phyloP scores from a whole-genome alignment of 2,113 vertebrate species.

The Sinocyclocheilus maitianheensis region DNA sequence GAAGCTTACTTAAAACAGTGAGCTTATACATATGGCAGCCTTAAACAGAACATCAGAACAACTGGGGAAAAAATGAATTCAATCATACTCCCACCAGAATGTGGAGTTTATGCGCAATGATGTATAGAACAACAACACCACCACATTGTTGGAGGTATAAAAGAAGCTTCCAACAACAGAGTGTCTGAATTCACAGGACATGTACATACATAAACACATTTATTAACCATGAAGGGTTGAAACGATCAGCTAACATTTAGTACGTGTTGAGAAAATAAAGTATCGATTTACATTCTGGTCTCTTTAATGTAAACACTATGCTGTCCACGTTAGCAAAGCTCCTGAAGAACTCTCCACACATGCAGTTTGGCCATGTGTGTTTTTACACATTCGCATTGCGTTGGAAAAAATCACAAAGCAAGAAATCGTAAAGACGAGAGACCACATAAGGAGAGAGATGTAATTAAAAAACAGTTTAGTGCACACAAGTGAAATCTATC shows the following conservation, averaged over 20 bases:
- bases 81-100: slow-evolving; percentile 35
- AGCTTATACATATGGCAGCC: slow-evolving; percentile 33
- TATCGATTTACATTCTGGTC: slow-evolving; percentile 22
- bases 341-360: slow-evolving; percentile 20
- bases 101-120: slow-evolving; percentile 47
- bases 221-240: not conserved
- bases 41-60: not conserved
- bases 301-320: slow-evolving; percentile 36
- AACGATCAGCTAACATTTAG: slow-evolving; percentile 28
- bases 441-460: slow-evolving; percentile 11
- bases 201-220: not conserved
- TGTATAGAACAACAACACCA: slow-evolving; percentile 38
- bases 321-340: slow-evolving; percentile 6
- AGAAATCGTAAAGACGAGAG: slow-evolving; percentile 16
- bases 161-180: not conserved
- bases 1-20: slow-evolving; percentile 62
- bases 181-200: slow-evolving; percentile 18
- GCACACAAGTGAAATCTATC: slow-evolving; percentile 35
- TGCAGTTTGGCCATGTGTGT: slow-evolving; percentile 8
- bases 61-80: not conserved
- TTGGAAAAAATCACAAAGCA: not conserved
- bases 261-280: not conserved
- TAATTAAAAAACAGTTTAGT: slow-evolving; percentile 26
- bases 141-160: slow-evolving; percentile 21
- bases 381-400: slow-evolving; percentile 30